A percentile compares a stretch with the other conserved stretches of the same genome.
Conservation (phyloP, 2,797 vertebrate genomes). For the Serranus cabrilla region DNA sequence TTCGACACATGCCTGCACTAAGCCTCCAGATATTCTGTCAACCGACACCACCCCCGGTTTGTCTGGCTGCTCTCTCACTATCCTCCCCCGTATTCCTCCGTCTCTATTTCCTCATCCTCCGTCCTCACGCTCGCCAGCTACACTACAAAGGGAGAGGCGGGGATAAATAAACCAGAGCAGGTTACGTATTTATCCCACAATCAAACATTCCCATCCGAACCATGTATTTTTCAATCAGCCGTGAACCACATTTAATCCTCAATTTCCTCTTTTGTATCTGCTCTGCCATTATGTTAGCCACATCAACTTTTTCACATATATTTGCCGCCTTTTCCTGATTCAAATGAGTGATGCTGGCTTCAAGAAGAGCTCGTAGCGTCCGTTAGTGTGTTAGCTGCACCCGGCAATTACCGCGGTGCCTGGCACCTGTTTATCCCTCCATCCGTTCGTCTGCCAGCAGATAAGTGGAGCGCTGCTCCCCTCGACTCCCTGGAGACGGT, state of each 20-base stretch:
- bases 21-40: constrained; percentile 66
- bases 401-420: constrained; percentile 53
- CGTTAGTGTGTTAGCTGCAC: constrained; percentile 37
- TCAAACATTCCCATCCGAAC: constrained; percentile 24
- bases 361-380: constrained; percentile 15
- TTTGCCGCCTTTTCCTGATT: constrained; percentile 28
- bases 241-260: constrained; percentile 27
- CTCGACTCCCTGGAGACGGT: constrained; percentile 53
- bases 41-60: constrained; percentile 47
- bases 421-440: constrained; percentile 62
- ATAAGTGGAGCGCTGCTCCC: constrained; percentile 71
- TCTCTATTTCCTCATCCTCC: constrained; percentile 28
- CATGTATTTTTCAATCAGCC: constrained; percentile 34
- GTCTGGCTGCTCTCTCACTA: constrained; percentile 44
- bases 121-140: constrained; percentile 12
- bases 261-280: constrained; percentile 13
- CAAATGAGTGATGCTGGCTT: constrained; percentile 39
- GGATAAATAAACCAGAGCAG: constrained; percentile 10
- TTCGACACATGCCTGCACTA: constrained; percentile 63
- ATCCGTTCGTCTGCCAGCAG: constrained; percentile 64
- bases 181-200: constrained; percentile 27
- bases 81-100: constrained; percentile 42
- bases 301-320: constrained; percentile 21
- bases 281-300: constrained; percentile 12
- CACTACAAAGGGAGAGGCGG: neutral